Evolutionary conservation across 1,140 invertebrate species (phyloP), one percentile per base, ranked within the genome.

Genomic region (Schlechtendalia chinensis): DNA sequence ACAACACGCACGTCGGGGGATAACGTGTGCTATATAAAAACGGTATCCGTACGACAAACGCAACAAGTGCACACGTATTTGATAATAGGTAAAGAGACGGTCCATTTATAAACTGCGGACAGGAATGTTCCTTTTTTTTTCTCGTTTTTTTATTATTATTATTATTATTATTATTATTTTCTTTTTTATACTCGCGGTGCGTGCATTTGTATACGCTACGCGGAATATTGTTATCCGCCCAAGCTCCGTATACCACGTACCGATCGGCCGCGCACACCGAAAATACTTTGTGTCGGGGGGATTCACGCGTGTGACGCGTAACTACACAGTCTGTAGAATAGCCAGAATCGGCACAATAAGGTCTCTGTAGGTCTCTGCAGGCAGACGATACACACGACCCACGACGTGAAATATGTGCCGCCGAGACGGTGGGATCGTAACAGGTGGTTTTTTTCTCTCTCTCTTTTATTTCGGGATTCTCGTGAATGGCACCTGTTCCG

Each of bases 291-390:
- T 77, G 74, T 77, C 67, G 54, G n/a, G 54, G n/a, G 53, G 56
- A 59, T 77, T 77, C 74, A 77, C 74, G 59, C 74, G 74, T 77
- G 74, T 77, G 59, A 77, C 74, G 54, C 54, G n/a, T n/a, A n/a
- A n/a, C n/a, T n/a, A n/a, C n/a, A 75, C 74, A 74, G 47, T 54
- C 71, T 54, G 50, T 16, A 54, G 67, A 69, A 69, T 69, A 56
- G 71, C 19, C 50, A 54, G 67, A 69, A 69, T 69, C 32, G 71
- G 29, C 27, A 74, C 71, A 74, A 74, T 74, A 74, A 50, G 27
- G 32, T 39, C 47, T n/a, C n/a, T n/a, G 53, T 74, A 54, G 71
- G 71, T 74, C 27, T 32, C 32, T 39, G 32, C 54, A 77, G 45
- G 74, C 53, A 77, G 74, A 77, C 29, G 74, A 58, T 77, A 77